A percentile compares a stretch with the other conserved stretches of the same genome.
Conservation (phyloP, 2,113 vertebrate genomes). For the Scolopax mira region DNA sequence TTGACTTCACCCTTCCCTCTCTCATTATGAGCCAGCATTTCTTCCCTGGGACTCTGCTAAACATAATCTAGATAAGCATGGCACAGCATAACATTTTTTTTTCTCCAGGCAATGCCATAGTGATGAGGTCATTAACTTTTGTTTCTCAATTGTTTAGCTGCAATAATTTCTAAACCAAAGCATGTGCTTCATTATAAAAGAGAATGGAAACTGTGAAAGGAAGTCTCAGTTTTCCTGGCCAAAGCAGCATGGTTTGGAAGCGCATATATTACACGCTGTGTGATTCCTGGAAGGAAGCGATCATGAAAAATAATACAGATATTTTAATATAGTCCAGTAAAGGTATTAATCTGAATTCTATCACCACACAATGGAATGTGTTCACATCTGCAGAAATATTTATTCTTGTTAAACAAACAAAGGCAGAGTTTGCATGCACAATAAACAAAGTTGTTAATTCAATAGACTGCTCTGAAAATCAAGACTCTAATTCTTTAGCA, state of each 20-base stretch:
- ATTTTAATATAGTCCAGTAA: background rate
- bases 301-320: background rate
- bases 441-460: conserved; percentile 3
- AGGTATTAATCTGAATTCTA: background rate
- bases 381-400: background rate
- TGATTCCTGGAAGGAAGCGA: background rate
- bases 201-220: background rate
- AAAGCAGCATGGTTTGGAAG: background rate
- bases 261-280: background rate
- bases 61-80: background rate
- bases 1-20: background rate
- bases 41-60: background rate
- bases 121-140: background rate
- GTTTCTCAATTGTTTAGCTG: background rate
- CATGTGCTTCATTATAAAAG: background rate
- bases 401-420: conserved; percentile 12
- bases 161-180: background rate
- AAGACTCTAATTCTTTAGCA: background rate
- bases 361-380: background rate
- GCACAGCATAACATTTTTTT: background rate
- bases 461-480: background rate
- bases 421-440: background rate
- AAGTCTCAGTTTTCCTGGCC: background rate
- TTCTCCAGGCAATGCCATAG: background rate
- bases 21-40: background rate